These are phyloP conservation scores for Drosophila orena DNA, from an alignment of 1,140 invertebrate species.

Conservation along the genomic window DNA sequence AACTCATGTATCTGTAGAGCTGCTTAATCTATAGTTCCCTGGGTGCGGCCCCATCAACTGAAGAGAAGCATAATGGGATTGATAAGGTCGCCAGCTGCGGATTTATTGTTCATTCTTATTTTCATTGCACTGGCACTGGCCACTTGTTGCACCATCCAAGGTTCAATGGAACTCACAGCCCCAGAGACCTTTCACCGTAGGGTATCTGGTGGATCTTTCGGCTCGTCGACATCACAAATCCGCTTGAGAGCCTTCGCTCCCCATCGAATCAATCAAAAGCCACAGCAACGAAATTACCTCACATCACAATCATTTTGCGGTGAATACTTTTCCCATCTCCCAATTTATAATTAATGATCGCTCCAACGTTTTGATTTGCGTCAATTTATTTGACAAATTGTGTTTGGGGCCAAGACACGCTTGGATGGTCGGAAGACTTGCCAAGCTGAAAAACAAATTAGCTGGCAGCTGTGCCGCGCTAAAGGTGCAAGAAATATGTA, in stretches of 20 bases:
- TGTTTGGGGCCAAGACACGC: constrained; percentile 44
- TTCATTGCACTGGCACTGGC: constrained; percentile 12
- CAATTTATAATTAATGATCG: constrained; percentile 68
- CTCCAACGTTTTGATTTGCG: constrained; percentile 52
- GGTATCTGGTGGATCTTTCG: constrained; percentile 11
- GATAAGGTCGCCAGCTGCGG: constrained; percentile 24
- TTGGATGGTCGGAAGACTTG: constrained; percentile 15
- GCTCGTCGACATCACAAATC: background rate
- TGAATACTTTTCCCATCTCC: constrained; percentile 19
- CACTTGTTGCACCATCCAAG: constrained; percentile 29
- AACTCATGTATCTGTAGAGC: constrained; percentile 4
- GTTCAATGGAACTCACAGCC: constrained; percentile 17
- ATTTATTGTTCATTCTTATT: constrained; percentile 14
- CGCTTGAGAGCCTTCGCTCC: constrained; percentile 9
- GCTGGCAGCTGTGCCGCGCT: constrained; percentile 11
- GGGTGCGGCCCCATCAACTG: constrained; percentile 11
- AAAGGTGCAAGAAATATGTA: constrained; percentile 18
- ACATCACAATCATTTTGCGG: constrained; percentile 42
- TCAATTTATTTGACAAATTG: constrained; percentile 69
- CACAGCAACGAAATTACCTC: constrained; percentile 50
- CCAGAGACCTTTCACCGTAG: constrained; percentile 29
- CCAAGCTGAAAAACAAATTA: constrained; percentile 9
- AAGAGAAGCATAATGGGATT: constrained; percentile 1
- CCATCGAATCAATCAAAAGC: constrained; percentile 54
- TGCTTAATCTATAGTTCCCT: constrained; percentile 10